phyloP scores from a whole-genome alignment of 92 coral and sea anemone species.

The Bergia puertoricense region DNA sequence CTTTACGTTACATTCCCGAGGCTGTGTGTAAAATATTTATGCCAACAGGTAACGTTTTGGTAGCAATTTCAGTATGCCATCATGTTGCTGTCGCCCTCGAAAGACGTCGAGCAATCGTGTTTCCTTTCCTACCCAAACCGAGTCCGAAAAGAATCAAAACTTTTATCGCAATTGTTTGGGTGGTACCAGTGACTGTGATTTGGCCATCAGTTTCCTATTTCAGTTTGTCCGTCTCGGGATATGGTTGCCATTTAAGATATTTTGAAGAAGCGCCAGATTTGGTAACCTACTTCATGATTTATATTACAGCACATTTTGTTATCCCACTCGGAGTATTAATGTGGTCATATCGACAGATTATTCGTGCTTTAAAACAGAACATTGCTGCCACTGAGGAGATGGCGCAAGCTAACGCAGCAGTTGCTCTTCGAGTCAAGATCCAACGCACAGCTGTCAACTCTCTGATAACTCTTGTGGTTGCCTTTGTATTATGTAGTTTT shows the following conservation, averaged over 20 bases:
- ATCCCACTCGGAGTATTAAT: neutral
- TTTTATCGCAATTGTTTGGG: neutral
- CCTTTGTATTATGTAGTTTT: neutral
- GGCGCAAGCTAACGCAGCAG: too few relatives aligned
- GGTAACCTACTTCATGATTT: neutral
- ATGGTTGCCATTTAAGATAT: too few relatives aligned
- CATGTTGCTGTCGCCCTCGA: slow-evolving; percentile 11
- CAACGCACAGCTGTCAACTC: neutral
- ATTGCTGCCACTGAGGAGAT: neutral
- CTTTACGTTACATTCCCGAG: neutral
- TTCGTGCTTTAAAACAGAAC: neutral
- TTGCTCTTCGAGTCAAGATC: neutral
- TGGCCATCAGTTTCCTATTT: neutral
- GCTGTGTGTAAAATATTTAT: neutral
- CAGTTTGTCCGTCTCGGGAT: neutral
- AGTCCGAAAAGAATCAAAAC: neutral
- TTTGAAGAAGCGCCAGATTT: too few relatives aligned
- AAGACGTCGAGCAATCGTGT: slow-evolving; percentile 16
- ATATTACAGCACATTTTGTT: neutral
- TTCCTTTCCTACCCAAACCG: too few relatives aligned
- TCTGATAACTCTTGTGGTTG: neutral
- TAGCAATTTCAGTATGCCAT: neutral
- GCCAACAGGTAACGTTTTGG: neutral
- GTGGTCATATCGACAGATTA: too few relatives aligned
- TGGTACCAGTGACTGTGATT: neutral